Evolutionary conservation across 2,888 invertebrate genomes (phyloP), one percentile per base, ranked within the genome.

Genomic region (Drosophila formosana): DNA sequence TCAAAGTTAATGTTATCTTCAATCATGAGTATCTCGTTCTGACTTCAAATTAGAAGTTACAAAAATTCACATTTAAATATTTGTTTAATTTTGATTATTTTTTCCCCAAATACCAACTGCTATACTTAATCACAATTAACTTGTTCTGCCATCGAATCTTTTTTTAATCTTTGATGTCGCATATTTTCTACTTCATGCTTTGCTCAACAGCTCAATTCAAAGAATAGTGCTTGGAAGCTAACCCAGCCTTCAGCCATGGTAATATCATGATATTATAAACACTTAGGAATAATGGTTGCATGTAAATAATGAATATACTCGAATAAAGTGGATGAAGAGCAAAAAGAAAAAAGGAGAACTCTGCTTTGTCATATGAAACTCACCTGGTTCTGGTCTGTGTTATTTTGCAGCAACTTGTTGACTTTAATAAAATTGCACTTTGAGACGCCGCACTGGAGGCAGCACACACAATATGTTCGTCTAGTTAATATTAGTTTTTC

Each of bases 361-460:
- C 43, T 51, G 28, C 52, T 58, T 67, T 67, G 67, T 65, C 52
- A 72, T 63, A 55, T 64, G 50, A 71, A 64, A 85, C 83, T 84
- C 63, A 84, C 83, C 83, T 88, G 83, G 50, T 75, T 66, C 60
- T 61, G 25, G 66, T 69, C 66, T 68, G 62, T 69, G 62, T 66
- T 70, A 63, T 49, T 65, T 49, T 47, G 78, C 86, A 64, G 78
- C 89, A 84, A 88, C 83, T 84, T 88, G 89, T 84, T 84, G 87
- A 84, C 87, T 83, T 84, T 88, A 88, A 84, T 84, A 64, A 83
- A 82, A 88, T 70, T 80, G 70, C 86, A 88, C 82, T 84, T 72
- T 74, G 32, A 60, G 43, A 51, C 30, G 65, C 43, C 43, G 51
- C 51, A 51, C 61, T 18, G 18, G 43, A 32, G 47, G 55, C 45